Percentiles rank a stretch among this genome's conserved stretches.
phyloP scores from a whole-genome alignment of 1,140 invertebrate genomes.

The Ceratosolen fusciceps region DNA sequence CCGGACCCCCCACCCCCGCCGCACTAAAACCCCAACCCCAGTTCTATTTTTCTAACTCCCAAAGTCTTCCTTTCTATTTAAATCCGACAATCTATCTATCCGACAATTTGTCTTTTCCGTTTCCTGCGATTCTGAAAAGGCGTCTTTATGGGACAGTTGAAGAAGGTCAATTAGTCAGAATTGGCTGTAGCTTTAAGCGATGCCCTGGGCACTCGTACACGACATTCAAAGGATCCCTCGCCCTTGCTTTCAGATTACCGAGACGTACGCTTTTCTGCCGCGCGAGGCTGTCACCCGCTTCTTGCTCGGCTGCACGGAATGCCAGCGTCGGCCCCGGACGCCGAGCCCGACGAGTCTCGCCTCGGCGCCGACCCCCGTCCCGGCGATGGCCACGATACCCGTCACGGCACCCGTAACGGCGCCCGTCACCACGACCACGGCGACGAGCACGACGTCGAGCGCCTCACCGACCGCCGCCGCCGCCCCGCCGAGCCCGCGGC shows the following conservation, averaged over 20 bases:
- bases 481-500: slow-evolving; percentile 39
- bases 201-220: background rate
- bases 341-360: slow-evolving; percentile 71
- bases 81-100: no score
- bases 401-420: slow-evolving; percentile 36
- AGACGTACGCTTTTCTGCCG: slow-evolving; percentile 94
- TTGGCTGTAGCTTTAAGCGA: background rate
- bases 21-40: slow-evolving; percentile 16
- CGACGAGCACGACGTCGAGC: background rate
- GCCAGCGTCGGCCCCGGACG: slow-evolving; percentile 88
- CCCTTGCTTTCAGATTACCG: slow-evolving; percentile 85
- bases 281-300: slow-evolving; percentile 95
- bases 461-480: background rate
- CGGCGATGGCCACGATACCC: slow-evolving; percentile 21
- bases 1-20: no score
- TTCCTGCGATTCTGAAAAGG: slow-evolving; percentile 17
- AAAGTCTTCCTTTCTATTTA: no score
- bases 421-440: slow-evolving; percentile 15
- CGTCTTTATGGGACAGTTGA: background rate
- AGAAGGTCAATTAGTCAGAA: background rate
- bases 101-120: slow-evolving; percentile 35
- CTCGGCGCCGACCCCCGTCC: background rate
- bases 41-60: background rate
- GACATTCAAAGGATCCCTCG: slow-evolving; percentile 13
- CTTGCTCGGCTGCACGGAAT: slow-evolving; percentile 93